Evolutionary conservation across 2,888 invertebrate genomes (phyloP).

Genomic region (Podabrus alpinus): DNA sequence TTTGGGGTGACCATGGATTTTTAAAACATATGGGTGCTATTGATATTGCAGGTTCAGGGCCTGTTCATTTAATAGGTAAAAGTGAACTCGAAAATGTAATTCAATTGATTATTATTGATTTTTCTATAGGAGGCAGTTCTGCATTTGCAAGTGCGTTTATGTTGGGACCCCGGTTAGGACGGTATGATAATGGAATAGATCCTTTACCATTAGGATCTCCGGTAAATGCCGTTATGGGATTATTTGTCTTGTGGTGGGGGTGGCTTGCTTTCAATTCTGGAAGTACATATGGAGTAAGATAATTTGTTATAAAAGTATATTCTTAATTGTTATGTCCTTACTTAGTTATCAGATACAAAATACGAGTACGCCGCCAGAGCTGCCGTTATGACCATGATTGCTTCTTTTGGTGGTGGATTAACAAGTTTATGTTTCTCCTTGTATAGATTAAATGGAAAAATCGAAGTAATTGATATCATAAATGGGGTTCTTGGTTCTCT

Average conservation of each 20-base stretch:
- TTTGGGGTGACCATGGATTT: constrained; percentile 89
- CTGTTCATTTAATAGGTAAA: constrained; percentile 84
- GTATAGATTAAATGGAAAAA: constrained; percentile 67
- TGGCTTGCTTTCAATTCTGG: constrained; percentile 96
- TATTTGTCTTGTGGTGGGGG: constrained; percentile 96
- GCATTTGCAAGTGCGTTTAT: constrained; percentile 88
- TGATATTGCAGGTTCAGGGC: constrained; percentile 90
- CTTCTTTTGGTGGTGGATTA: constrained; percentile 87
- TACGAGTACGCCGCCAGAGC: constrained; percentile 92
- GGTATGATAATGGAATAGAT: constrained; percentile 77
- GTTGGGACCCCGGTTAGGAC: constrained; percentile 85
- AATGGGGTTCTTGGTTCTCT: constrained; percentile 87
- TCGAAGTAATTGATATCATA: constrained; percentile 84
- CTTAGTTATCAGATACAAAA: constrained; percentile 73
- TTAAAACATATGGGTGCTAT: constrained; percentile 82
- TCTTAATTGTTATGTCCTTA: neutral
- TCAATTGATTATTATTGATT: neutral
- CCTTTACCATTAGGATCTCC: constrained; percentile 84
- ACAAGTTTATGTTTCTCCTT: constrained; percentile 69
- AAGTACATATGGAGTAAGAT: constrained; percentile 75
- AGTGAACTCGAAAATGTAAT: no score
- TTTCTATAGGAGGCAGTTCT: constrained; percentile 64
- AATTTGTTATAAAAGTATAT: neutral
- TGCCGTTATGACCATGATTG: constrained; percentile 88
- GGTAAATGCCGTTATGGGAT: constrained; percentile 88